Evolutionary conservation across 2,888 invertebrate genomes (phyloP).

Genomic region (Cheilosia impressa): DNA sequence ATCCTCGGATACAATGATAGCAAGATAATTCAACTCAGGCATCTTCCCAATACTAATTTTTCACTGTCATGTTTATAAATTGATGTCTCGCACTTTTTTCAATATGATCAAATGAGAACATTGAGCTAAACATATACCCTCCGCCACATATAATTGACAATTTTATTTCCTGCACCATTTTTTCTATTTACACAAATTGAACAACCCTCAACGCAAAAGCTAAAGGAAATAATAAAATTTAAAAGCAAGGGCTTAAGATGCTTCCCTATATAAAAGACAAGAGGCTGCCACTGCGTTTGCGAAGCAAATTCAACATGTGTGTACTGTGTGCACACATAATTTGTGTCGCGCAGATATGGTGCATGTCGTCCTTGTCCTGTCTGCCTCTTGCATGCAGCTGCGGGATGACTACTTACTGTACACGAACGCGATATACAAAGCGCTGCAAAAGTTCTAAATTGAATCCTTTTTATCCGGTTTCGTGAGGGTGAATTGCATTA

Average conservation of each 20-base stretch:
- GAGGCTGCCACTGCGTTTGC: conserved; percentile 1
- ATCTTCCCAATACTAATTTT: too few species aligned
- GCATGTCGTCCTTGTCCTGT: conserved; percentile 57
- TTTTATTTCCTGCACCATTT: conserved; percentile 41
- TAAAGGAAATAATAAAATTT: conserved; percentile 58
- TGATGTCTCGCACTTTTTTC: too few species aligned
- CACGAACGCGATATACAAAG: conserved; percentile 37
- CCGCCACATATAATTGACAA: conserved; percentile 17
- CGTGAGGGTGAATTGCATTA: conserved; percentile 69
- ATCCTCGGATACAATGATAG: too few species aligned
- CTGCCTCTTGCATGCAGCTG: conserved; percentile 1
- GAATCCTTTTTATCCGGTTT: conserved; percentile 70
- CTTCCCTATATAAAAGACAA: conserved; percentile 8
- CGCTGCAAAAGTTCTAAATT: conserved; percentile 64
- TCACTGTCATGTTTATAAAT: too few species aligned
- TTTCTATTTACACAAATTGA: conserved; percentile 1
- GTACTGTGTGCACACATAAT: conserved; percentile 38
- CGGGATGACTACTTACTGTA: conserved; percentile 16
- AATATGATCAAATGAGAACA: conserved; percentile 46
- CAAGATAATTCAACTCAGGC: too few species aligned
- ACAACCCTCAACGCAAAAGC: conserved; percentile 16
- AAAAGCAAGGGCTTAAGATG: conserved; percentile 23
- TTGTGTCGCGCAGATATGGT: conserved; percentile 27
- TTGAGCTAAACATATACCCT: conserved; percentile 5
- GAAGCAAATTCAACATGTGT: conserved; percentile 66